These are phyloP conservation scores for Adoxophyes honmai DNA, from an alignment of 1,140 invertebrate genomes.

Conservation along the genomic window DNA sequence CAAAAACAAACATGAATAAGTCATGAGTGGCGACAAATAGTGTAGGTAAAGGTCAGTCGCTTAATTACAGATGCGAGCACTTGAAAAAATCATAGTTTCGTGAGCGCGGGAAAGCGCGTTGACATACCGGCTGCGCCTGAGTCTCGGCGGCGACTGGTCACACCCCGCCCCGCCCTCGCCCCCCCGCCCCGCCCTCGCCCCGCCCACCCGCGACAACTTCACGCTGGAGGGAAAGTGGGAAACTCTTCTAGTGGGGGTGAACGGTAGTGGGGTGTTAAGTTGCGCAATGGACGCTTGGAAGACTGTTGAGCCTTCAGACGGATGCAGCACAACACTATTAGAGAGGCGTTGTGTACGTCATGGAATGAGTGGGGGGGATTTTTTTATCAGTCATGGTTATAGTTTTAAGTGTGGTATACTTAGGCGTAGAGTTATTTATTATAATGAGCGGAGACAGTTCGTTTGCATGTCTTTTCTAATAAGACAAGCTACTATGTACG, in stretches of 20 bases:
- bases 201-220: slow-evolving; percentile 54
- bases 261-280: slow-evolving; percentile 26
- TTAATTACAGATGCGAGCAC: slow-evolving; percentile 55
- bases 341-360: too few species aligned
- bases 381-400: too few species aligned
- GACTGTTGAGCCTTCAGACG: too few species aligned
- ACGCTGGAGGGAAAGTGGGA: slow-evolving; percentile 55
- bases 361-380: too few species aligned
- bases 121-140: slow-evolving; percentile 28
- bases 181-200: slow-evolving; percentile 58
- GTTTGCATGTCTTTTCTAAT: too few species aligned
- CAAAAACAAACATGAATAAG: slow-evolving; percentile 61
- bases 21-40: slow-evolving; percentile 66
- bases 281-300: background rate
- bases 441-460: too few species aligned
- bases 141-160: slow-evolving; percentile 29
- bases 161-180: slow-evolving; percentile 45
- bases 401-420: too few species aligned
- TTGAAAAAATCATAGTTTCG: slow-evolving; percentile 23
- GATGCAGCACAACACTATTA: too few species aligned
- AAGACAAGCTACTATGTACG: too few species aligned
- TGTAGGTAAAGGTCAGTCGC: slow-evolving; percentile 59
- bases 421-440: too few species aligned
- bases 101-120: slow-evolving; percentile 44
- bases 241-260: slow-evolving; percentile 45